Base-by-base conservation (phyloP, 2,113 vertebrate species). In the Shinisaurus crocodilurus region DNA sequence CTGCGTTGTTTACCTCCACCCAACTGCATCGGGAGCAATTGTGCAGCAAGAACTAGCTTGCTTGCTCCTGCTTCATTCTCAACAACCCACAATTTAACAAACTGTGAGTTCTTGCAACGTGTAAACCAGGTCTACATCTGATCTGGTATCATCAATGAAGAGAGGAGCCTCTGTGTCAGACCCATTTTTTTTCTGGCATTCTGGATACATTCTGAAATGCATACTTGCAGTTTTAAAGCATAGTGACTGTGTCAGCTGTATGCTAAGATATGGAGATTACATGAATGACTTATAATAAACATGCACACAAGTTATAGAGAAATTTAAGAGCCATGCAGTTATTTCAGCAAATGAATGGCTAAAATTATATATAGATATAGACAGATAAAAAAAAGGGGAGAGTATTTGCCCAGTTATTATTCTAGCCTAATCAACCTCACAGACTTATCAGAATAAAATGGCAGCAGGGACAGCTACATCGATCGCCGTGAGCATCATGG, bases 201-300 rank as follows among this genome's bases (percentile, higher is more conserved):
- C 88, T 25, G 57, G 16, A 32, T 86, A 34, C 63, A 76, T 87
- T 92, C 10, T 69, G 80, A 25, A 80, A 84, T 76, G 2, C 29
- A 29, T 0, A 80, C 85, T 48, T 82, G 82, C 72, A 88, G 79
- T 57, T 25, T 34, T 18, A 15, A 34, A 34, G 43, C 15, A 85
- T 29, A 40, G 48, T 27, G 76, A 57, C 34, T 45, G 88, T 80
- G n/a, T 88, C 88, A 92, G 29, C 91, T 88, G 29, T 86, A 91
- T 50, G 54, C 70, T 74, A 80, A 63, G 86, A 43, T n/a, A 85
- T 45, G 77, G 86, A 88, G 20, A 6, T 48, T 48, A 23, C 69
- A 2, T 70, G 86, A 79, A 12, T 12, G 69, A 60, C 57, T 90
- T 76, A 54, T 83, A 40, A 57, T 54, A 90, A 18, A n/a, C 70